Evolutionary conservation across 2,888 invertebrate genomes (phyloP), one percentile per base, ranked within the genome.

Genomic region (Eubasilissa splendida): DNA sequence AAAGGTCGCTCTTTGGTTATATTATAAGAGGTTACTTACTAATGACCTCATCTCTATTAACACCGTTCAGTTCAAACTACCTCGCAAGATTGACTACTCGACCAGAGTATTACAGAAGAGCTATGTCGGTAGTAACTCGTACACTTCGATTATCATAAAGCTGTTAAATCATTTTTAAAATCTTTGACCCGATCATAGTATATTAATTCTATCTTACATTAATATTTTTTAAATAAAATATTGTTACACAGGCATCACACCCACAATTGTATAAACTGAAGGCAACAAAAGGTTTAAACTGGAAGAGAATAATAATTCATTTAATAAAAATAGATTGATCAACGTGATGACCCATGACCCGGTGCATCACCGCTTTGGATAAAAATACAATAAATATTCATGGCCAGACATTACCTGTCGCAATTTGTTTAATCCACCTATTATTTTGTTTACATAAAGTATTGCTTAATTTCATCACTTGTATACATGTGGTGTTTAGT

Each of bases 391-490:
- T 63, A 63, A 63, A 63, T 63, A 63, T 63, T 12, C 12, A 3
- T 63, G 63, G 42, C 42, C 60, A n/a, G 60, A n/a, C 60, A n/a
- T n/a, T 22, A 60, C 3, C 8, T 60, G 60, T 9, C 60, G 14
- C 8, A 60, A n/a, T 60, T 60, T 22, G 22, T 42, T 42, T 42
- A 42, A 42, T 42, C 42, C 4, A n/a, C 60, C 52, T 70, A 70
- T 53, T 70, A 50, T 53, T 60, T 75, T 14, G 42, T 75, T 75
- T 60, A 59, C 60, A 75, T 9, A 75, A 60, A 75, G 75, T 75
- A 75, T 75, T 75, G 75, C 75, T 75, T 75, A 14, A 14, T 42
- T 52, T 75, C 75, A 75, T 75, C 75, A 75, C 75, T 59, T 60
- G 33, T 71, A 71, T 71, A 71, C 71, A 68, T 68, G 10, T 53